These are phyloP conservation scores for Ophioderma brevispina DNA, from an alignment of 35 echinoderm and acorn worm genomes.

Conservation along the genomic window DNA sequence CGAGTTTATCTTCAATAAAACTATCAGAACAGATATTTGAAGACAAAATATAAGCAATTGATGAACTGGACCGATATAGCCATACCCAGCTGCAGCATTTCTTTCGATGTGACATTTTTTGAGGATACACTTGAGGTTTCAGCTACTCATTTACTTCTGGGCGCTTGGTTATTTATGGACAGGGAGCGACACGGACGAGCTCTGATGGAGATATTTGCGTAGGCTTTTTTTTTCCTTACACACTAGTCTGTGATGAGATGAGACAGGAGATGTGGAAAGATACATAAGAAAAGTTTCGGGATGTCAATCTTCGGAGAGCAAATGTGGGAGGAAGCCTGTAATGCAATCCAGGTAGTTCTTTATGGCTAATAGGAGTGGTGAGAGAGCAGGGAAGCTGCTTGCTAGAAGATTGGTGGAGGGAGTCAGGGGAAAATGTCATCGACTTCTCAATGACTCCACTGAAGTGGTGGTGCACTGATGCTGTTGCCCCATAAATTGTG, in stretches of 20 bases:
- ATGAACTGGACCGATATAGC: no score
- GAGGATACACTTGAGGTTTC: not conserved
- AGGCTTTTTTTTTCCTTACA: not conserved
- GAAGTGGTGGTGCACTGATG: no score
- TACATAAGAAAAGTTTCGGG: not conserved
- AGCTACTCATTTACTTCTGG: not conserved
- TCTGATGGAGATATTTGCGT: constrained; percentile 6
- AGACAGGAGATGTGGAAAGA: constrained; percentile 1
- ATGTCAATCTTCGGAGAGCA: constrained; percentile 9
- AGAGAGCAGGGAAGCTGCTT: not conserved
- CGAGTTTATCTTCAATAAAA: no score
- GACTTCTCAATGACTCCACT: no score
- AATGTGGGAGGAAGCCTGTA: not conserved
- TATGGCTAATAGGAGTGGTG: constrained; percentile 8
- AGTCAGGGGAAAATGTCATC: no score
- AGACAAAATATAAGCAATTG: no score
- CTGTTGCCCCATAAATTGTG: no score
- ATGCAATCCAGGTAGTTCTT: not conserved
- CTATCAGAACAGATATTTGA: no score
- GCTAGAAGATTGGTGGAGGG: no score
- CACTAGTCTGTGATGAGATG: not conserved
- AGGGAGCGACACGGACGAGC: not conserved
- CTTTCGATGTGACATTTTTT: no score
- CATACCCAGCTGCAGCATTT: no score
- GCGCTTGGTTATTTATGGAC: not conserved